phyloP scores from a whole-genome alignment of 2,113 vertebrate genomes.

The Podocnemis expansa region DNA sequence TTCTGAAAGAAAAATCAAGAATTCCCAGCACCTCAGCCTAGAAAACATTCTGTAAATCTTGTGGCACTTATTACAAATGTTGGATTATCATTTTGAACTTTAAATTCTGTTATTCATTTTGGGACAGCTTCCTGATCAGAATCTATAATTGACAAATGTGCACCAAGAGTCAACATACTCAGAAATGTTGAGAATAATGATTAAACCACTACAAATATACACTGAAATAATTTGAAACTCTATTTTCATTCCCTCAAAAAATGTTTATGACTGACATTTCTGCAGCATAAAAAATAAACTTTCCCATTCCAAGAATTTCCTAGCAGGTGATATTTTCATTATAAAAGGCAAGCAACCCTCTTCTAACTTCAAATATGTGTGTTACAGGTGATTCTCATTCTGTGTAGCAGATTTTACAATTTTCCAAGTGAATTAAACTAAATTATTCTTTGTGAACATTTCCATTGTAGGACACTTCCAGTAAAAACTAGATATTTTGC shows the following conservation, averaged over 20 bases:
- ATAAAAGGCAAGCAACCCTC: background rate
- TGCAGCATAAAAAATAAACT: background rate
- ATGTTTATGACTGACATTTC: background rate
- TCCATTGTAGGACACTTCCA: background rate
- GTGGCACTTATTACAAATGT: background rate
- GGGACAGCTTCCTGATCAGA: background rate
- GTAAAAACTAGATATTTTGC: background rate
- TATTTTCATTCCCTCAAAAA: background rate
- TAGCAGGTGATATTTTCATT: background rate
- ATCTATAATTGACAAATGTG: background rate
- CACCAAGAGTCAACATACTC: background rate
- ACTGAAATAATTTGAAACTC: background rate
- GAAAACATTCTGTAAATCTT: background rate
- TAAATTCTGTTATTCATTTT: background rate
- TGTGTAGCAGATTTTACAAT: background rate
- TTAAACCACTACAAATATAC: background rate
- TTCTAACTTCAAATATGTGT: background rate
- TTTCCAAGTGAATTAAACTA: background rate
- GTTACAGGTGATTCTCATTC: background rate
- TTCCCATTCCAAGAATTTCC: background rate
- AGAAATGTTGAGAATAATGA: background rate
- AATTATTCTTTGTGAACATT: background rate
- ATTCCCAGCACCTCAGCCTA: background rate
- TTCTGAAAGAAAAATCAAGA: background rate
- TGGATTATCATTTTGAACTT: background rate